A percentile compares a stretch with the other conserved stretches of the same genome.
Conservation (phyloP, 2,113 vertebrate species). For the Neofelis nebulosa region DNA sequence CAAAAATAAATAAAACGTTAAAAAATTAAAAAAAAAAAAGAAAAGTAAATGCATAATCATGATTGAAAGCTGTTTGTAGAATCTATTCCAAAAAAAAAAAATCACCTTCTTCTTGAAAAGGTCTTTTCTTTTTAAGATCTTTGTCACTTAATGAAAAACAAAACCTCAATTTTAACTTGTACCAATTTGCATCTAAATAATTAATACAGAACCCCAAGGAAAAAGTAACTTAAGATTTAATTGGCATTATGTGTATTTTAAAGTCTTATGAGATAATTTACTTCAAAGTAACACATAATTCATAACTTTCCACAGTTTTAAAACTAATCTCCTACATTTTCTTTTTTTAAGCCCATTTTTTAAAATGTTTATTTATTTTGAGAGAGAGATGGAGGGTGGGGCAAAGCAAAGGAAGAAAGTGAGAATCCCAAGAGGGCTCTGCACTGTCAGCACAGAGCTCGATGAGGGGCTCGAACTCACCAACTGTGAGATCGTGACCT, state of each 20-base stretch:
- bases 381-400: no score
- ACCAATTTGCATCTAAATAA: constrained; percentile 16
- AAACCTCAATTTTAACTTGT: constrained; percentile 23
- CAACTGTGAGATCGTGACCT: no score
- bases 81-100: constrained; percentile 1
- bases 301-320: neutral
- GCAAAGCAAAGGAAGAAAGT: no score
- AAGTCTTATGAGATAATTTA: neutral
- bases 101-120: neutral
- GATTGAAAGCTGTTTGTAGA: neutral
- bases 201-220: neutral
- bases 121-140: neutral
- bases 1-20: no score
- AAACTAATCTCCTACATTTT: constrained; percentile 7
- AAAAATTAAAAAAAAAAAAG: neutral
- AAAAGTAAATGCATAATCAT: neutral
- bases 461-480: no score
- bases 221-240: neutral
- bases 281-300: constrained; percentile 7
- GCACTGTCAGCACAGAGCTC: no score
- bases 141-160: neutral
- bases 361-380: no score
- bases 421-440: no score
- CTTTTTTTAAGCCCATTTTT: neutral
- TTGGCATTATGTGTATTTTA: neutral